phyloP scores from a whole-genome alignment of 2,888 invertebrate genomes.

The Acleris holmiana region DNA sequence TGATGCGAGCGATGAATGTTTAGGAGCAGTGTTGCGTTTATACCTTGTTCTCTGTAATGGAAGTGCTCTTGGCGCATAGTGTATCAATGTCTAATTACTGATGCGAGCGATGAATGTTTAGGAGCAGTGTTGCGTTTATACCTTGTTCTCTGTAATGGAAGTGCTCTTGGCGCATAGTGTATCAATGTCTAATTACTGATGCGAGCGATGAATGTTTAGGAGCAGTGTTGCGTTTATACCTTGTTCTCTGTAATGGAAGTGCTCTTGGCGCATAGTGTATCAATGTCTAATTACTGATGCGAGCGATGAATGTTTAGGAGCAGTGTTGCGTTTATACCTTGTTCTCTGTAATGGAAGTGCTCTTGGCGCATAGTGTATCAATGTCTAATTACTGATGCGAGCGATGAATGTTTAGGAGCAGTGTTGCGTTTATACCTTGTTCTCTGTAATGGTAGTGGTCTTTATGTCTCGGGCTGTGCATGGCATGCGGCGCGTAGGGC shows the following conservation, averaged over 20 bases:
- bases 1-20: background rate
- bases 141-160: constrained; percentile 70
- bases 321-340: background rate
- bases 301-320: background rate
- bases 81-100: too few relatives aligned
- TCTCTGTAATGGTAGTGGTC: constrained; percentile 35
- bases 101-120: background rate
- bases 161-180: constrained; percentile 52
- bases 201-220: background rate
- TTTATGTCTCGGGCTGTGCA: constrained; percentile 7
- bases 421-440: constrained; percentile 13
- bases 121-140: background rate
- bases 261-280: constrained; percentile 49
- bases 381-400: too few relatives aligned
- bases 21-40: background rate
- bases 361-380: too few relatives aligned
- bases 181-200: too few relatives aligned
- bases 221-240: constrained; percentile 37
- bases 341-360: too few relatives aligned
- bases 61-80: constrained; percentile 56
- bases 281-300: too few relatives aligned
- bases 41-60: constrained; percentile 62
- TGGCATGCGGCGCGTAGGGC: constrained; percentile 39
- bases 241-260: constrained; percentile 69
- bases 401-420: background rate